Percentiles rank a stretch among this genome's conserved stretches.
phyloP scores from a whole-genome alignment of 2,113 vertebrate genomes.

The Mobula hypostoma region DNA sequence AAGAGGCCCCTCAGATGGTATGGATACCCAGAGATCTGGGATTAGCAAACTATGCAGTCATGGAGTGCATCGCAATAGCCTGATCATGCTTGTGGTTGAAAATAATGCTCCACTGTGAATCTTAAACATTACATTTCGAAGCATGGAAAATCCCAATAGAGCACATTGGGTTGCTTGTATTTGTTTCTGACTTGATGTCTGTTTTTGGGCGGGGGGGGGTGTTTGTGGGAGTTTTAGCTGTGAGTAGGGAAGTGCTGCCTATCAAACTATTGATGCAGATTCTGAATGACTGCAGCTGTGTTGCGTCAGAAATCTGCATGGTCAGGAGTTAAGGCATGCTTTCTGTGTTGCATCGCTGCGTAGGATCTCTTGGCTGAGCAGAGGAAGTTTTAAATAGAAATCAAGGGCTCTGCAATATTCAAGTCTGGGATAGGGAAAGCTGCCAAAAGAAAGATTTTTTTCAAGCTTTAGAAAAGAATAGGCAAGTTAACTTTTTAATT shows the following conservation, averaged over 20 bases:
- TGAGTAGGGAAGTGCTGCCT: neutral
- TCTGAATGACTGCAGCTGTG: slow-evolving; percentile 3
- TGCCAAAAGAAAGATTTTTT: neutral
- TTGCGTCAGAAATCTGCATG: neutral
- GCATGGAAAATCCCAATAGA: neutral
- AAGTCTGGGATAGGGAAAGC: neutral
- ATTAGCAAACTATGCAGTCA: neutral
- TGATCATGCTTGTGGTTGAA: neutral
- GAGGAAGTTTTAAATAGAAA: slow-evolving; percentile 1
- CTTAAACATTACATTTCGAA: neutral
- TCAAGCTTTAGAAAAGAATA: neutral
- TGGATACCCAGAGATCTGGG: neutral
- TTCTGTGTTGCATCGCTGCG: neutral
- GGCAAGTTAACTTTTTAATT: neutral
- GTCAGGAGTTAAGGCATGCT: slow-evolving; percentile 6
- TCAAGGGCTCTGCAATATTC: neutral
- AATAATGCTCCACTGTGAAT: neutral
- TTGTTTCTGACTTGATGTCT: neutral
- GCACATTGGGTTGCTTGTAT: neutral
- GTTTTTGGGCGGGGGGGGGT: neutral
- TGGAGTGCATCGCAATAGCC: neutral
- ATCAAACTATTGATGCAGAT: neutral
- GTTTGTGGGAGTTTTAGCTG: neutral
- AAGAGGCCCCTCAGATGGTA: neutral
- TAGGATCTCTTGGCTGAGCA: slow-evolving; percentile 1